Evolutionary conservation across 1,140 invertebrate species (phyloP), one percentile per base, ranked within the genome.

Genomic region (Micrasema minimum): DNA sequence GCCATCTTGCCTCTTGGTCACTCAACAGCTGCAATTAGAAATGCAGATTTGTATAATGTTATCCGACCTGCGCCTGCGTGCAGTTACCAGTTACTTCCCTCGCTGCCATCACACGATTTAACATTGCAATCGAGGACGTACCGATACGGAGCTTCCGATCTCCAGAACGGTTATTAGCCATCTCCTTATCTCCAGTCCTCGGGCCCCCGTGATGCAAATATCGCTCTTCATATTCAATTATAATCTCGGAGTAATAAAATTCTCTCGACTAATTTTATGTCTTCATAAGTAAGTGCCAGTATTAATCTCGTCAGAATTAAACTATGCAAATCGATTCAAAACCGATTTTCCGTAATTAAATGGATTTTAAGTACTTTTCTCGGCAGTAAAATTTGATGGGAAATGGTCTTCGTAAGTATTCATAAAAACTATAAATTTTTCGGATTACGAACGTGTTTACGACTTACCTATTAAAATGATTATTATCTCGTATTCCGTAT

Each of bases 21-120:
- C 55, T 61, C 67, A 48, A 48, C 65, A 46, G 20, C 55, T 53
- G 66, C 66, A 72, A 73, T 73, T 73, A 73, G 53, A 59, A 73
- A 73, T 73, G 72, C 72, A 73, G 72, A 73, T 73, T 62, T 65
- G 35, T 68, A 14, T 37, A 66, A 38, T 66, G n/a, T n/a, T n/a
- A n/a, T n/a, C n/a, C 64, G n/a, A n/a, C n/a, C n/a, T n/a, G n/a
- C 51, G 53, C 38, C 59, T 26, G 48, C 9, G 20, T 43, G 48
- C 18, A 55, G 69, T 72, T 73, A 73, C 62, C 48, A 23, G 61
- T 35, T 72, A 45, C 57, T 66, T 48, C 46, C 35, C 51, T 20
- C 16, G 38, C 64, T 46, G 55, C 71, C 65, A 72, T 72, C 68
- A 72, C 61, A 59, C 62, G 57, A 68, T 72, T 72, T 72, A 72